Conservation (phyloP, 2,888 invertebrate species). For the Coleophora deauratella region DNA sequence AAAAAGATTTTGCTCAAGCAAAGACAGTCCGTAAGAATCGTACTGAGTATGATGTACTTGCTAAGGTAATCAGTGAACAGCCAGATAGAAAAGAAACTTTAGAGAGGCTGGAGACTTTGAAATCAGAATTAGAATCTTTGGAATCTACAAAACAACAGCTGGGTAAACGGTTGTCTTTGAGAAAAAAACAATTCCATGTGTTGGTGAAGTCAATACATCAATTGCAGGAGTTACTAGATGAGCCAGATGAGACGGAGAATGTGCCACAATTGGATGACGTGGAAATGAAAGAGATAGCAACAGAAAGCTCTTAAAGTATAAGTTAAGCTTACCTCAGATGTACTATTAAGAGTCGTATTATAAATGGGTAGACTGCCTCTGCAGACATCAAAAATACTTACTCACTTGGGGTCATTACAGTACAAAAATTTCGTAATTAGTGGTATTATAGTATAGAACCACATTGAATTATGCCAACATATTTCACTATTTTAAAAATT, state of each 20-base stretch:
- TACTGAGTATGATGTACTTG: conserved; percentile 94
- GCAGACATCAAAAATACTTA: too few relatives aligned
- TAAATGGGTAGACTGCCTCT: too few relatives aligned
- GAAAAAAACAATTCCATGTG: conserved; percentile 93
- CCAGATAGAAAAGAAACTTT: conserved; percentile 89
- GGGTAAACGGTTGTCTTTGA: conserved; percentile 84
- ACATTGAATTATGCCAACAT: too few relatives aligned
- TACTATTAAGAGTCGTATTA: too few relatives aligned
- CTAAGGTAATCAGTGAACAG: conserved; percentile 91
- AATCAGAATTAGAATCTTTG: conserved; percentile 81
- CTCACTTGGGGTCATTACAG: too few relatives aligned
- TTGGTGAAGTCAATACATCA: conserved; percentile 90
- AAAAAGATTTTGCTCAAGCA: conserved; percentile 85
- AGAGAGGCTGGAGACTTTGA: conserved; percentile 79
- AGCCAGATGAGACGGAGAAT: conserved; percentile 73
- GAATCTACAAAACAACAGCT: conserved; percentile 81
- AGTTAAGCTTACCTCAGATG: too few relatives aligned
- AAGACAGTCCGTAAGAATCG: conserved; percentile 91
- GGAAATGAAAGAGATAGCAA: conserved; percentile 49
- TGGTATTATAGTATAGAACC: too few relatives aligned
- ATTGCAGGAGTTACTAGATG: conserved; percentile 85
- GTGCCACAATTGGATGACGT: conserved; percentile 40
- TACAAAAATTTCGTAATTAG: too few relatives aligned
- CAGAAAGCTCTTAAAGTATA: conserved; percentile 14
- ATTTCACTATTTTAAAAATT: too few relatives aligned